These are phyloP conservation scores for Drosophila algonquin DNA, from an alignment of 2,888 invertebrate genomes.

Conservation along the genomic window DNA sequence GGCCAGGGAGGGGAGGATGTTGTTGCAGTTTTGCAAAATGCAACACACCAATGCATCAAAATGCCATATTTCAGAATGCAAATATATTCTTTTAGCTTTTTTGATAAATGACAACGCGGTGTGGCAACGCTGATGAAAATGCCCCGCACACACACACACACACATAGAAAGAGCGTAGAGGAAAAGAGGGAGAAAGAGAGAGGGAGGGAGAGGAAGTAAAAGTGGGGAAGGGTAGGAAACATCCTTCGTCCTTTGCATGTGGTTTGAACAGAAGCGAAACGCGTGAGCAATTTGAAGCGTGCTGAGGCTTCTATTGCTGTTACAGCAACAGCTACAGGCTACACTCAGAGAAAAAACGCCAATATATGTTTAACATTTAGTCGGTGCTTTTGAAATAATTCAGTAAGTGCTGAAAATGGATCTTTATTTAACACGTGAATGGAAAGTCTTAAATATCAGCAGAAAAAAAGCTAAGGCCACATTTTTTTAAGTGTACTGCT, in stretches of 20 bases:
- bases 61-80: conserved; percentile 79
- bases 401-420: too few relatives aligned
- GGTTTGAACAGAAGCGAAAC: conserved; percentile 39
- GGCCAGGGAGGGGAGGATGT: conserved; percentile 58
- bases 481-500: not conserved
- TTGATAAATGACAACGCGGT: conserved; percentile 79
- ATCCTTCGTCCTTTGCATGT: conserved; percentile 41
- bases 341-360: conserved; percentile 3
- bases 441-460: not conserved
- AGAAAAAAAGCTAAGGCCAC: too few relatives aligned
- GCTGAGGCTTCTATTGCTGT: conserved; percentile 48
- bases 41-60: conserved; percentile 79
- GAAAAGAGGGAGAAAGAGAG: not conserved
- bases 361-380: not conserved
- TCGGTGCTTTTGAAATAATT: too few relatives aligned
- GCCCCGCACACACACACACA: conserved; percentile 28
- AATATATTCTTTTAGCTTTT: conserved; percentile 80
- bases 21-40: conserved; percentile 64
- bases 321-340: conserved; percentile 5
- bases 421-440: not conserved
- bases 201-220: not conserved
- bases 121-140: conserved; percentile 72
- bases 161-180: not conserved
- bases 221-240: not conserved
- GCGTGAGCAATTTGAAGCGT: conserved; percentile 71